A percentile compares a stretch with the other conserved stretches of the same genome.
Conservation (phyloP, 2,113 vertebrate species). For the Varanus komodoensis region DNA sequence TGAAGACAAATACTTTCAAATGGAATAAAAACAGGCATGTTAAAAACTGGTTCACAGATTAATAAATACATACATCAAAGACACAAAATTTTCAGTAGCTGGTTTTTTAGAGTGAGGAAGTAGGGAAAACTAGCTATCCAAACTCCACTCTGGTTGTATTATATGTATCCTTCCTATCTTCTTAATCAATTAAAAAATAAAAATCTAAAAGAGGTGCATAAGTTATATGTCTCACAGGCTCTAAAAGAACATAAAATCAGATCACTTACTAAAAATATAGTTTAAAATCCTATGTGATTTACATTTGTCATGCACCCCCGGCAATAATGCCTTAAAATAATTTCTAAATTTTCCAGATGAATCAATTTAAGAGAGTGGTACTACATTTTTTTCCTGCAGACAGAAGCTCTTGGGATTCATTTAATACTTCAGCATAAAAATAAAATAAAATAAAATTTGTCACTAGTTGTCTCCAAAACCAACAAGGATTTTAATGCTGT, state of each 20-base stretch:
- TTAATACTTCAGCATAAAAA: slow-evolving; percentile 54
- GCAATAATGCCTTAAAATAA: slow-evolving; percentile 63
- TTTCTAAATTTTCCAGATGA: slow-evolving; percentile 64
- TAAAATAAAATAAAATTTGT: slow-evolving; percentile 18
- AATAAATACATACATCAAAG: slow-evolving; percentile 76
- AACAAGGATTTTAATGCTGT: slow-evolving; percentile 50
- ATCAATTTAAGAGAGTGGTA: slow-evolving; percentile 53
- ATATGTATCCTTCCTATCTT: slow-evolving; percentile 49
- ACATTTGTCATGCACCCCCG: slow-evolving; percentile 61
- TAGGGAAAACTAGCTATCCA: slow-evolving; percentile 64
- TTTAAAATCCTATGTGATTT: slow-evolving; percentile 67
- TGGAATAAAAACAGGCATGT: slow-evolving; percentile 74
- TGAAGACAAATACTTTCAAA: slow-evolving; percentile 71
- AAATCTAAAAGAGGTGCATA: slow-evolving; percentile 55
- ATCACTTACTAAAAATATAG: slow-evolving; percentile 60
- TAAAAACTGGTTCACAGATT: slow-evolving; percentile 72
- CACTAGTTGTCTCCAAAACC: slow-evolving; percentile 37
- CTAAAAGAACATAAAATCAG: slow-evolving; percentile 58
- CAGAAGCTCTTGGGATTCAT: slow-evolving; percentile 59
- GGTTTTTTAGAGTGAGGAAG: slow-evolving; percentile 70
- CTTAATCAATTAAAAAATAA: slow-evolving; percentile 56
- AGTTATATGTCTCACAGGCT: slow-evolving; percentile 51
- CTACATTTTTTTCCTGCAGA: slow-evolving; percentile 51
- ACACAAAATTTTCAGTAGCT: slow-evolving; percentile 72
- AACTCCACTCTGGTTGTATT: slow-evolving; percentile 60